Conservation (phyloP, 1,140 invertebrate species). For the Caerostris darwini region DNA sequence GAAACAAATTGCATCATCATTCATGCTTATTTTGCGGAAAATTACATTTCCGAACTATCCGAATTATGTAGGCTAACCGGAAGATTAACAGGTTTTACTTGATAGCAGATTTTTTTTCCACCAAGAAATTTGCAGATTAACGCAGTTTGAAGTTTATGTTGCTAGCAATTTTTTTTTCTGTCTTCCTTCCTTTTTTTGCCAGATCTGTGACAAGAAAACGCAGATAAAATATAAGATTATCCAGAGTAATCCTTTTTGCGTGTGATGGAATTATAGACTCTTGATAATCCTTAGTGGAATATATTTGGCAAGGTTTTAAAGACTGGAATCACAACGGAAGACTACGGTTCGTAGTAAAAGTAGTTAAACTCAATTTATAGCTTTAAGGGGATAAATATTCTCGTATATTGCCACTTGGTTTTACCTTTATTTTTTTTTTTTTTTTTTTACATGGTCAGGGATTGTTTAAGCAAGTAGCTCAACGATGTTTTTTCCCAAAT, state of each 20-base stretch:
- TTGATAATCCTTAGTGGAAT: background rate
- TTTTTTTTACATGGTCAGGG: no score
- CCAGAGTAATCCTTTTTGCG: background rate
- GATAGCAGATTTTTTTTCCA: background rate
- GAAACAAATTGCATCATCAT: constrained; percentile 52
- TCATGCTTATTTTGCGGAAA: constrained; percentile 59
- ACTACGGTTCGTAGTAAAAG: background rate
- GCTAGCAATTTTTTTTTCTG: background rate
- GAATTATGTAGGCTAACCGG: background rate
- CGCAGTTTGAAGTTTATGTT: background rate
- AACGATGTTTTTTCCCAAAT: no score
- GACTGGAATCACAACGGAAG: background rate
- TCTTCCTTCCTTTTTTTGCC: background rate
- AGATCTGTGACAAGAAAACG: background rate
- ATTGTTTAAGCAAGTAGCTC: no score
- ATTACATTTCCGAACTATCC: constrained; percentile 41
- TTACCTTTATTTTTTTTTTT: no score
- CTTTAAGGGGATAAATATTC: background rate
- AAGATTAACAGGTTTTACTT: constrained; percentile 13
- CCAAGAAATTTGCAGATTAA: background rate
- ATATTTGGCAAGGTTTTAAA: background rate
- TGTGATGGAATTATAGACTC: background rate
- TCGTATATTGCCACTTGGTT: background rate
- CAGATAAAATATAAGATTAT: constrained; percentile 24
- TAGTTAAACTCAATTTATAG: background rate